Percentiles rank a stretch among this genome's conserved stretches.
Conservation (phyloP, 2,113 vertebrate genomes). For the Myrmecobius fasciatus region DNA sequence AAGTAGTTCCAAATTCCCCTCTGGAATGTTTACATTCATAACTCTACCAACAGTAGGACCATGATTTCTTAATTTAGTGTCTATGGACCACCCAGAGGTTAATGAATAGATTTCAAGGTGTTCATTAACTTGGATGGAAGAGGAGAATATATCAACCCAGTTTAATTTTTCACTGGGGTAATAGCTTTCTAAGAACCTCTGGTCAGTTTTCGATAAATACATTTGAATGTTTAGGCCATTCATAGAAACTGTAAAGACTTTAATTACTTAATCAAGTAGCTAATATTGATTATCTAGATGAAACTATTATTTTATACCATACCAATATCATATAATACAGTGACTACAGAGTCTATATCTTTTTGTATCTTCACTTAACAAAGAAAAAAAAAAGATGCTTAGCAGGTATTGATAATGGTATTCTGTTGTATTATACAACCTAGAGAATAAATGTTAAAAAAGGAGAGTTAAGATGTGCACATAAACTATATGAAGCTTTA, state of each 20-base stretch:
- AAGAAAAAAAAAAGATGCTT: too few relatives aligned
- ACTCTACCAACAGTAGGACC: too few relatives aligned
- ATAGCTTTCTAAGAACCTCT: neutral
- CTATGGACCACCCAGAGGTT: neutral
- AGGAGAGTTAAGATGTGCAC: neutral
- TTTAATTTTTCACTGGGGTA: neutral
- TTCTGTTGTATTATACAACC: neutral
- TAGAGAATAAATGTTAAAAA: constrained; percentile 27
- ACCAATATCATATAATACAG: too few relatives aligned
- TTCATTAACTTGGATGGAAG: too few relatives aligned
- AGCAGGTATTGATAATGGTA: neutral
- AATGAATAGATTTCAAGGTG: too few relatives aligned
- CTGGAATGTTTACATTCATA: too few relatives aligned
- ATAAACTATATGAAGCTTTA: neutral
- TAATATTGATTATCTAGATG: constrained; percentile 60
- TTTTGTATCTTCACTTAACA: too few relatives aligned
- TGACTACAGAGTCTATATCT: too few relatives aligned
- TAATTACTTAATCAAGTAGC: constrained; percentile 50
- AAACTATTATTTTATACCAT: too few relatives aligned
- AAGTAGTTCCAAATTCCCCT: too few relatives aligned
- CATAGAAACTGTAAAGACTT: constrained; percentile 60
- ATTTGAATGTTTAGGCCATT: constrained; percentile 18
- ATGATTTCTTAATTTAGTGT: neutral
- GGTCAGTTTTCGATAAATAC: constrained; percentile 26
- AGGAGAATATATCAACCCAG: too few relatives aligned